Conservation (phyloP, 1,140 invertebrate genomes). For the Drosophila oshimai region DNA sequence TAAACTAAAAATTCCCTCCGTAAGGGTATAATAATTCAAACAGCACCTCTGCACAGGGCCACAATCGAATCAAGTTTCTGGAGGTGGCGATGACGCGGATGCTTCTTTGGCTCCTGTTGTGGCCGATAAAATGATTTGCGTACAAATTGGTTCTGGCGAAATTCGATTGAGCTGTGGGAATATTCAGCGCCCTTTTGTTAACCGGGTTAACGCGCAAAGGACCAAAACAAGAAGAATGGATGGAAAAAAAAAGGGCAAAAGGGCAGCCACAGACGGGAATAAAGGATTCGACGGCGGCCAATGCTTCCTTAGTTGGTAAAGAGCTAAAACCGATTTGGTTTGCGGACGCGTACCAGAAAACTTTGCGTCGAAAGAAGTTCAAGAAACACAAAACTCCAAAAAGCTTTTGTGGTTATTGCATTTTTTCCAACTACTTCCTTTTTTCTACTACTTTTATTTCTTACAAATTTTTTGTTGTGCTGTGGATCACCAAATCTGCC, state of each 20-base stretch:
- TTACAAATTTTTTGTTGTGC: background rate
- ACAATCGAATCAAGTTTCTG: constrained; percentile 14
- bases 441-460: constrained; percentile 14
- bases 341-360: constrained; percentile 27
- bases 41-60: background rate
- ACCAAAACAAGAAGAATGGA: background rate
- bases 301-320: constrained; percentile 50
- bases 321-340: constrained; percentile 60
- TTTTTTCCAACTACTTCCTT: constrained; percentile 24
- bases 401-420: constrained; percentile 68
- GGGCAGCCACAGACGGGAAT: constrained; percentile 19
- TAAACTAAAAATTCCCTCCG: too few species aligned
- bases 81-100: constrained; percentile 3
- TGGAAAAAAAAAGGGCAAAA: constrained; percentile 19
- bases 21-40: background rate
- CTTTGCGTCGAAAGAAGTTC: constrained; percentile 5
- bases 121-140: constrained; percentile 75
- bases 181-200: constrained; percentile 63
- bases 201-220: constrained; percentile 49
- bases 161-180: constrained; percentile 77
- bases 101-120: constrained; percentile 17
- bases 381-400: constrained; percentile 33
- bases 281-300: constrained; percentile 23
- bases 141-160: constrained; percentile 68
- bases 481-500: constrained; percentile 35